Conservation (phyloP, 2,797 vertebrate genomes). For the Fundulus diaphanus region DNA sequence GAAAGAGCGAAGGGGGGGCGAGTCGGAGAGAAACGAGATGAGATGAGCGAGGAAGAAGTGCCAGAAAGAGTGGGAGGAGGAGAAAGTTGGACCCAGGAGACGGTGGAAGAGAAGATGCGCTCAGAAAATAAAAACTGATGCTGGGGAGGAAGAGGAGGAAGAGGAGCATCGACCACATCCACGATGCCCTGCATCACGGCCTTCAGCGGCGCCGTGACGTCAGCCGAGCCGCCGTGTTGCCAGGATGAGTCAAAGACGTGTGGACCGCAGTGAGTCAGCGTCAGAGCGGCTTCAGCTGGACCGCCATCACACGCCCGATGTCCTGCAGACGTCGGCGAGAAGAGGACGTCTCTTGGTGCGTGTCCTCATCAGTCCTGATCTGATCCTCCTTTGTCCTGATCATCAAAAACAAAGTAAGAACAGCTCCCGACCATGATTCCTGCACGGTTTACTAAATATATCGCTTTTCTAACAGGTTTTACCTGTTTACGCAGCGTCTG, state of each 20-base stretch:
- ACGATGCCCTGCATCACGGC: constrained; percentile 25
- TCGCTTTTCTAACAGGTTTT: too few species aligned
- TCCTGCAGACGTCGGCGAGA: background rate
- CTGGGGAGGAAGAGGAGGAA: background rate
- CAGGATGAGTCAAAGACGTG: constrained; percentile 46
- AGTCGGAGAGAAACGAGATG: background rate
- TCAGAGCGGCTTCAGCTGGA: constrained; percentile 28
- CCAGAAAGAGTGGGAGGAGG: constrained; percentile 9
- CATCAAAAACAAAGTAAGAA: background rate
- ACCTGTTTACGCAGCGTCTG: too few species aligned
- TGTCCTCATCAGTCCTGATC: background rate
- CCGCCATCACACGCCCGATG: constrained; percentile 15
- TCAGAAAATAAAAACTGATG: background rate
- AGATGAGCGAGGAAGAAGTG: background rate
- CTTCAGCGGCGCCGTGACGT: constrained; percentile 33
- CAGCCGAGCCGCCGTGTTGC: constrained; percentile 23
- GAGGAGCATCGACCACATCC: background rate
- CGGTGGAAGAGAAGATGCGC: background rate
- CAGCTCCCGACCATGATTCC: background rate
- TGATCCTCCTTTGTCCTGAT: background rate
- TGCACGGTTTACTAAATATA: background rate
- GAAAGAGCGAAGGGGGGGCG: constrained; percentile 5
- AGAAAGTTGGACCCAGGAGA: background rate
- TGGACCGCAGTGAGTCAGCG: constrained; percentile 36
- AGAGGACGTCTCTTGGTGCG: background rate